A percentile compares a stretch with the other conserved stretches of the same genome.
phyloP scores from a whole-genome alignment of 2,113 vertebrate species.

The Ramphastos sulfuratus region DNA sequence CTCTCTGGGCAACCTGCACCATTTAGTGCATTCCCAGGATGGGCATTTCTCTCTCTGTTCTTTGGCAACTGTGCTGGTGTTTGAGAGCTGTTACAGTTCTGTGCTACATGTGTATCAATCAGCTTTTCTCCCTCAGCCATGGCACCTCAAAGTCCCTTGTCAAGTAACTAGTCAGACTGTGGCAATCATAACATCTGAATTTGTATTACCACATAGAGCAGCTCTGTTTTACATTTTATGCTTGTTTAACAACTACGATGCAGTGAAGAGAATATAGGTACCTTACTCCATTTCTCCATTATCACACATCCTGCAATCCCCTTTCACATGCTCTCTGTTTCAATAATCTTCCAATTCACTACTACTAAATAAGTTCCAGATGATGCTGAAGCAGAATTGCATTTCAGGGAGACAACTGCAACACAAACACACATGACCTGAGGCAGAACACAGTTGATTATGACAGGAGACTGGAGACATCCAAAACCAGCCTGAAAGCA shows the following conservation, averaged over 20 bases:
- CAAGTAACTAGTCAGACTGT: not conserved
- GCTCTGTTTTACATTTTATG: not conserved
- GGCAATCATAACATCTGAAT: not conserved
- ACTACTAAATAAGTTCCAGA: not conserved
- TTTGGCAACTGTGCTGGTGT: not conserved
- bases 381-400: not conserved
- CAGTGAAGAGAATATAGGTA: not conserved
- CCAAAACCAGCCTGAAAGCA: too few relatives aligned
- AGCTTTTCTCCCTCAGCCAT: not conserved
- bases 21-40: not conserved
- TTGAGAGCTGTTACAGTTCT: not conserved
- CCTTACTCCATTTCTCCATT: not conserved
- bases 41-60: not conserved
- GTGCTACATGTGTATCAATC: not conserved
- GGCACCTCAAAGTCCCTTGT: not conserved
- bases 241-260: not conserved
- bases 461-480: not conserved
- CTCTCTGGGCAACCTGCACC: not conserved
- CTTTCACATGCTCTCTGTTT: not conserved
- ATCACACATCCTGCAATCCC: not conserved
- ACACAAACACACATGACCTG: accelerated
- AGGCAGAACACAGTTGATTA: not conserved
- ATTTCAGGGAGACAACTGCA: not conserved
- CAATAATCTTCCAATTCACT: not conserved
- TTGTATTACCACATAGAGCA: not conserved